phyloP scores from a whole-genome alignment of 2,113 vertebrate species.

The Vombatus ursinus region DNA sequence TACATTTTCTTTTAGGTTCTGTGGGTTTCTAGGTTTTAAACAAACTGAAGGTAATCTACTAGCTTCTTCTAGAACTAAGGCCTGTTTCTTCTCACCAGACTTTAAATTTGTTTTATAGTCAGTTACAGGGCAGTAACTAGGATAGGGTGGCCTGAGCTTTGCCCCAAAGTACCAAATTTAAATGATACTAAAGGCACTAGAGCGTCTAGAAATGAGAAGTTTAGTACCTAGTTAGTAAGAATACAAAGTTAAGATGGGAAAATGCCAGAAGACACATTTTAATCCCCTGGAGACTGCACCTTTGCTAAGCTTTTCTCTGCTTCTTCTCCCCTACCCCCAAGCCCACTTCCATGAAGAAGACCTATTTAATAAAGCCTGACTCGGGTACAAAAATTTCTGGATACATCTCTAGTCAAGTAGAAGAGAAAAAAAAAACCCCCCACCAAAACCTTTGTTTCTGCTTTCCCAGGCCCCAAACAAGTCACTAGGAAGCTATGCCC shows the following conservation, averaged over 20 bases:
- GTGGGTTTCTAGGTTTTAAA: not conserved
- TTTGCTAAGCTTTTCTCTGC: not conserved
- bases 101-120: slow-evolving; percentile 23
- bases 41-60: not conserved
- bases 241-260: not conserved
- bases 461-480: not conserved
- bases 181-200: not conserved
- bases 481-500: not conserved
- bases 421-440: not conserved
- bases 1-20: not conserved
- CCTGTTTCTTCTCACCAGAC: not conserved
- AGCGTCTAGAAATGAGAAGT: not conserved
- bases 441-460: not conserved
- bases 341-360: not conserved
- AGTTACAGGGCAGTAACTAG: not conserved
- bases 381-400: not conserved
- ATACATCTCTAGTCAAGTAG: not conserved
- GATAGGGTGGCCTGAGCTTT: not conserved
- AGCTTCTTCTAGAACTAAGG: no score
- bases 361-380: not conserved
- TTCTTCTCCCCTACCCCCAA: not conserved
- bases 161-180: not conserved
- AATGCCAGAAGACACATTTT: not conserved
- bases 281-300: not conserved
- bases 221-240: not conserved